A percentile compares a stretch with the other conserved stretches of the same genome.
phyloP scores from a whole-genome alignment of 1,140 invertebrate genomes.

The Drosophila lini region DNA sequence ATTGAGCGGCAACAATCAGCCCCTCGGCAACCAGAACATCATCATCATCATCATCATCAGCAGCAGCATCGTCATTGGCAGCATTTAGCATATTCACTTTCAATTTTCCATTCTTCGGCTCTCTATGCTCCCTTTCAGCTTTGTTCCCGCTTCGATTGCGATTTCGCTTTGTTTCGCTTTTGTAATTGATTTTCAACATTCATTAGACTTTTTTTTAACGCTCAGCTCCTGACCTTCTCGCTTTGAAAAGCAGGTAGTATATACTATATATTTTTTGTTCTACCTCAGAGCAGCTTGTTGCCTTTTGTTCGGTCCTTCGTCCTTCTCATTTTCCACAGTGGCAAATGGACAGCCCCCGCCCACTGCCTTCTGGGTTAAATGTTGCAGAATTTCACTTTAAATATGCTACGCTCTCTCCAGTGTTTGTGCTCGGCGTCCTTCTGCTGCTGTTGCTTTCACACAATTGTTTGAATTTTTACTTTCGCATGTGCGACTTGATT shows the following conservation, averaged over 20 bases:
- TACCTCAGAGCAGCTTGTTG: conserved; percentile 34
- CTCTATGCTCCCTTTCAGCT: neutral
- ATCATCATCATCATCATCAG: conserved; percentile 22
- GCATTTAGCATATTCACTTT: conserved; percentile 73
- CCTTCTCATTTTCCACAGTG: conserved; percentile 21
- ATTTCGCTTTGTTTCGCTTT: conserved; percentile 41
- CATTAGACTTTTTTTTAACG: conserved; percentile 58
- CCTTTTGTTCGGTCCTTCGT: conserved; percentile 56
- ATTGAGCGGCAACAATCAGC: conserved; percentile 42
- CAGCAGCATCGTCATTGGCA: conserved; percentile 12
- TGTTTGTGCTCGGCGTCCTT: conserved; percentile 20
- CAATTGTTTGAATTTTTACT: conserved; percentile 80
- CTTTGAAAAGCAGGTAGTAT: conserved; percentile 7
- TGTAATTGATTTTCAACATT: conserved; percentile 79
- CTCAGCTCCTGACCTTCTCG: conserved; percentile 38
- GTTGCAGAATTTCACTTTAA: conserved; percentile 72
- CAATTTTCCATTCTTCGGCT: conserved; percentile 48
- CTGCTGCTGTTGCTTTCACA: neutral
- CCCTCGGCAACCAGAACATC: conserved; percentile 8
- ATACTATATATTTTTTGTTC: conserved; percentile 11
- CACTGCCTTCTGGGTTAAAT: conserved; percentile 57
- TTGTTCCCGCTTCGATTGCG: conserved; percentile 32
- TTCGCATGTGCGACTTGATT: conserved; percentile 81
- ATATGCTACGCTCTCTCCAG: conserved; percentile 33
- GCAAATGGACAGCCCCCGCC: conserved; percentile 6